Base-by-base conservation (phyloP, 2,113 vertebrate species). In the Oreochromis spilurus region DNA sequence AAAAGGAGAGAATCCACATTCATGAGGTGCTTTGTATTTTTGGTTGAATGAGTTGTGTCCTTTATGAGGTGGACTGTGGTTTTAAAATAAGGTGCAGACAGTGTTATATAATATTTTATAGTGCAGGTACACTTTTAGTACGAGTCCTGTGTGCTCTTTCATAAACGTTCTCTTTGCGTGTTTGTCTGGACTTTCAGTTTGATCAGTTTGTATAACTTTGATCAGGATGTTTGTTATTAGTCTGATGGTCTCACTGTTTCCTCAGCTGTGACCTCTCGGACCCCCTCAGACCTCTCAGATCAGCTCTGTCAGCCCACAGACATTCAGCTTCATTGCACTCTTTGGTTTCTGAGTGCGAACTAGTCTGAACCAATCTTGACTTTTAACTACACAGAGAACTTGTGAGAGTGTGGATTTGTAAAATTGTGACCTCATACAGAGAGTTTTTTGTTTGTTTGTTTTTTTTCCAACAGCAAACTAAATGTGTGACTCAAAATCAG, bases 231-330 rank as follows among this genome's bases (percentile, higher is more conserved):
- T 87, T 87, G 10, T 87, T 82, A 6, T 87, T 57, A 53, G 67
- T 43, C 34, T 83, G 48, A 67, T 21, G 53, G 55, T 14, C 24
- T 58, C 29, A 26, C 26, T 40, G 84, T 89, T 84, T 87, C 38
- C 55, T 87, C 82, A 89, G 88, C 88, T 89, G 88, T 26, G 8
- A 58, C 77, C 45, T 19, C 67, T 72, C 19, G 4, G 67, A 72
- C 40, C 67, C 38, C 38, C 36, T 70, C 36, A 24, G 36, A 70
- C 65, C 36, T 40, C 65, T 43, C 38, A 45, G 67, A 45, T 45
- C 67, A 70, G 65, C 12, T 43, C 65, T 43, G 38, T 70, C 65
- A 72, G 38, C 40, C 34, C 60, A 21, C 60, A 67, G 19, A 45
- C 21, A 10, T 24, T 72, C 65, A 72, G 65, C 40, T 45, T 72